Percentiles rank a stretch among this genome's conserved stretches.
These are phyloP conservation scores for Uropsilus gracilis DNA, from an alignment of 2,113 vertebrate genomes.

Conservation along the genomic window DNA sequence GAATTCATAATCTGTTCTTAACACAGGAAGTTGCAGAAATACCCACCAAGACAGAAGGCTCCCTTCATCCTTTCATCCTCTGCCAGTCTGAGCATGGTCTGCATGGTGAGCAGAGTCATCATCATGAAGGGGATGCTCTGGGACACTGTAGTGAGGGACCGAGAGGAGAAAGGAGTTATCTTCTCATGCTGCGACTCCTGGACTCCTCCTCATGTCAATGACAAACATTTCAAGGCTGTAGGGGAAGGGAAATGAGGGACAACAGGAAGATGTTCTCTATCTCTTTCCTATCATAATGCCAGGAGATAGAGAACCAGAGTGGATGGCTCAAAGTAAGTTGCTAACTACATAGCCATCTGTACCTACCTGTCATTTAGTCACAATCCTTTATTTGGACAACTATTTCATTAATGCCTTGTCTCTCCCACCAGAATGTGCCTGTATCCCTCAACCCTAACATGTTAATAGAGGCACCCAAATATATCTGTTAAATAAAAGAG, in stretches of 20 bases:
- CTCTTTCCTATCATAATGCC: fast-evolving
- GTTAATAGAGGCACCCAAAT: neutral
- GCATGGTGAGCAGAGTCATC: slow-evolving; percentile 74
- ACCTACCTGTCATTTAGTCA: neutral
- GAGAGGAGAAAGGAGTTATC: neutral
- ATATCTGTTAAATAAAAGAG: neutral
- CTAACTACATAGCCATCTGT: neutral
- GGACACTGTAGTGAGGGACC: slow-evolving; percentile 33
- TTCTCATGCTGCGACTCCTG: neutral
- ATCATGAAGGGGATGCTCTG: slow-evolving; percentile 77
- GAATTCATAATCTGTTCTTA: neutral
- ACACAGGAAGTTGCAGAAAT: neutral
- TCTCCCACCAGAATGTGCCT: neutral
- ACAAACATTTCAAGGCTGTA: neutral
- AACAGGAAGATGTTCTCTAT: neutral
- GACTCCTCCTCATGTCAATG: neutral
- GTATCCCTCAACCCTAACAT: neutral
- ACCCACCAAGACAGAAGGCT: slow-evolving; percentile 69
- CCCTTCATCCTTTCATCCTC: slow-evolving; percentile 67
- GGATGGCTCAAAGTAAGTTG: neutral
- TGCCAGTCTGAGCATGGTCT: slow-evolving; percentile 65
- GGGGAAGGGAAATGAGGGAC: neutral
- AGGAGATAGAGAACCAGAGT: neutral
- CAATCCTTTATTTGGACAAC: neutral
- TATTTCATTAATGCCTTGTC: neutral